Evolutionary conservation across 2,888 invertebrate genomes (phyloP).

Genomic region (Cistogaster globosa): DNA sequence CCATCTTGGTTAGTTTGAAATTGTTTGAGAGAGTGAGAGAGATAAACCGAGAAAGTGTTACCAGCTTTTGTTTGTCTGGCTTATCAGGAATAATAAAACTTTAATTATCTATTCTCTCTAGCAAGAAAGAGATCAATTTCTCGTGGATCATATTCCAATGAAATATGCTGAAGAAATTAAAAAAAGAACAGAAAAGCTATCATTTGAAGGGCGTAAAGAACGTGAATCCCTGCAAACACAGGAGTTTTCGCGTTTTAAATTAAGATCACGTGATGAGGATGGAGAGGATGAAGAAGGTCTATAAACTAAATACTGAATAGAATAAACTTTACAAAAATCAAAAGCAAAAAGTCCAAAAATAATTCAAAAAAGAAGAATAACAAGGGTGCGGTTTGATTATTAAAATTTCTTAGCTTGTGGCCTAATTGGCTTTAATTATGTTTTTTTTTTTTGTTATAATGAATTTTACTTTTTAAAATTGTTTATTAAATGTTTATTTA

Average conservation of each 20-base stretch:
- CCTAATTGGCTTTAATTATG: neutral
- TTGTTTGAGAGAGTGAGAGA: too few relatives aligned
- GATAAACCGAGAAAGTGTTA: too few relatives aligned
- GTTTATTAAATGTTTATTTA: neutral
- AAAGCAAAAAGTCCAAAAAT: too few relatives aligned
- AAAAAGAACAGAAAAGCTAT: constrained; percentile 21
- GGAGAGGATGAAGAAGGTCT: constrained; percentile 62
- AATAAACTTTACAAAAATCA: neutral
- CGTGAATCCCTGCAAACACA: neutral
- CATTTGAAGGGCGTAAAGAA: constrained; percentile 7
- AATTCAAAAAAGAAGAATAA: neutral
- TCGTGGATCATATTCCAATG: constrained; percentile 73
- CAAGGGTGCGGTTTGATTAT: constrained; percentile 33
- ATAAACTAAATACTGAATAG: constrained; percentile 24
- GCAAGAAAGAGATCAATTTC: constrained; percentile 71
- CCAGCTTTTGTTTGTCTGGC: too few relatives aligned
- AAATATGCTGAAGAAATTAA: constrained; percentile 64
- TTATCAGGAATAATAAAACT: neutral
- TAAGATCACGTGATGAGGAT: constrained; percentile 10
- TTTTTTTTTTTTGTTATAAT: neutral
- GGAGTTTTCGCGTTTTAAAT: constrained; percentile 16
- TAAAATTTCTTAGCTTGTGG: neutral
- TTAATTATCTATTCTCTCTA: constrained; percentile 13
- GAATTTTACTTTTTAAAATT: neutral
- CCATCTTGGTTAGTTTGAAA: too few relatives aligned